phyloP scores from a whole-genome alignment of 2,888 invertebrate species.

The Glyphotaelius pellucidus region DNA sequence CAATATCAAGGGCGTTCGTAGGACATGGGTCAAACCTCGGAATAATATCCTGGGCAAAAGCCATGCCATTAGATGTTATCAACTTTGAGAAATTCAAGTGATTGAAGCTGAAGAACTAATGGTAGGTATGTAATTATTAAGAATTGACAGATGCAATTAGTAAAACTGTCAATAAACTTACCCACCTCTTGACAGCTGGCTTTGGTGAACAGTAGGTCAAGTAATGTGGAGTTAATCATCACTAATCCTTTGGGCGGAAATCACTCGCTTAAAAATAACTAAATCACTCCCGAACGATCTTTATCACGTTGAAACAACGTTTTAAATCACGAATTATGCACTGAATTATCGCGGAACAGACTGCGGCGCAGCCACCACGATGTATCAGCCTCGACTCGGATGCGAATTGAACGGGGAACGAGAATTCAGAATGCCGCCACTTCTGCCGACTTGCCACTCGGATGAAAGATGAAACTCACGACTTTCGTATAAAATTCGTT shows the following conservation, averaged over 20 bases:
- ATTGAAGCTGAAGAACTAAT: background rate
- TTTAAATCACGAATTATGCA: background rate
- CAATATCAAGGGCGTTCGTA: slow-evolving; percentile 57
- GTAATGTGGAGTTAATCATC: slow-evolving; percentile 81
- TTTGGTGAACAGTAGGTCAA: slow-evolving; percentile 79
- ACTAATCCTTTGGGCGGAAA: slow-evolving; percentile 73
- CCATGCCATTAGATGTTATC: background rate
- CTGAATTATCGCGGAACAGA: background rate
- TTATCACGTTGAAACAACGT: slow-evolving; percentile 25
- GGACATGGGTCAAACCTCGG: slow-evolving; percentile 32
- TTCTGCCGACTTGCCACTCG: background rate
- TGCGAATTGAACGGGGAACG: slow-evolving; percentile 29
- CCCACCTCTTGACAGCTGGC: slow-evolving; percentile 88
- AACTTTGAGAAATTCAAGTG: background rate
- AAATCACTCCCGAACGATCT: background rate
- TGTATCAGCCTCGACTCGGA: background rate
- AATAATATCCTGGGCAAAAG: background rate
- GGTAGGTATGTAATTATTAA: slow-evolving; percentile 24
- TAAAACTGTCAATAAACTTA: slow-evolving; percentile 76
- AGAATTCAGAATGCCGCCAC: slow-evolving; percentile 13
- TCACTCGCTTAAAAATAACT: slow-evolving; percentile 28
- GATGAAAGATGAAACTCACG: background rate
- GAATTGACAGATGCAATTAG: slow-evolving; percentile 55
- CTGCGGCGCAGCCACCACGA: slow-evolving; percentile 19
- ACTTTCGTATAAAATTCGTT: background rate